Evolutionary conservation across 2,113 vertebrate species (phyloP), one percentile per base, ranked within the genome.

Genomic region (Mus pahari): DNA sequence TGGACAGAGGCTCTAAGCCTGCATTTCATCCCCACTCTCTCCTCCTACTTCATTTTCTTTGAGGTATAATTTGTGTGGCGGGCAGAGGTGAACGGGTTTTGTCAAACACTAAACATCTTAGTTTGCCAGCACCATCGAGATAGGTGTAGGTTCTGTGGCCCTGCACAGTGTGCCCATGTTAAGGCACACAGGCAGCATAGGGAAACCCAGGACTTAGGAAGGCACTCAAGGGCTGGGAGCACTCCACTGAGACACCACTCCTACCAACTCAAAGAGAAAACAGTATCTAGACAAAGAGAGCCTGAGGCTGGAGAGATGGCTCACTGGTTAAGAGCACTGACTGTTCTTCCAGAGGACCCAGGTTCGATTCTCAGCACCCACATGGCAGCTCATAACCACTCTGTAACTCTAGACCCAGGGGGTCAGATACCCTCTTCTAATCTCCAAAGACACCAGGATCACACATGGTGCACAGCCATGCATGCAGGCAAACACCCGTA

Each of bases 141-240:
- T 68, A 36, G 12, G 7, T 36, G 53, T 26, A 17, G 24, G 28
- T 62, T 60, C 87, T 45, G 73, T 1, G 24, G 50, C 5, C 45
- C 83, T 60, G 60, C 22, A 24, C 4, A 42, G 75, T 6, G 93
- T 26, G 11, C 55, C 58, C n/a, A 48, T 60, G 68, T 22, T 6
- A 68, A 89, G 83, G 11, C 66, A 81, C 16, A 42, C 60, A n/a
- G 60, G 20, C 0, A 0, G 2, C 8, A 28, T 20, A 39, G 33
- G 68, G 73, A 50, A 74, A 0, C 42, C 17, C 3, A 19, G 22
- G n/a, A 42, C 12, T 42, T 36, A 62, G 42, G 20, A 89, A 90
- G 33, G 50, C 0, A 0, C 90, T 17, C 2, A 16, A 19, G 64
- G 48, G 5, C 39, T 42, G 9, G 45, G 0, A 5, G 14, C 33